Evolutionary conservation across 2,797 vertebrate genomes (phyloP).

Genomic region (Enteromius afrohamiltoni): DNA sequence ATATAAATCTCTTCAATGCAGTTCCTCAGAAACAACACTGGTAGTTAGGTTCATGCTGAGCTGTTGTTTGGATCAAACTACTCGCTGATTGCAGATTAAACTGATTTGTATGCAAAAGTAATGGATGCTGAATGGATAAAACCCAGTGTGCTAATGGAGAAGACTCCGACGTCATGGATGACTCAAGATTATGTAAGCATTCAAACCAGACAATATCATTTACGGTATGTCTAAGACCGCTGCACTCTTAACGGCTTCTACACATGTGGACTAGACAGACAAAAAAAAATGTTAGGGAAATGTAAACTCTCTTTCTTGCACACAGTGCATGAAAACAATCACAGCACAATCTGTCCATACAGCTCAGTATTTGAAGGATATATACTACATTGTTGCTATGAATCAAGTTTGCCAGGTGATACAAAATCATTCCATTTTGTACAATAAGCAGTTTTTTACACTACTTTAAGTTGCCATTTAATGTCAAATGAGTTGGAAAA

Average conservation of each 20-base stretch:
- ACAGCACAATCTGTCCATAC: background rate
- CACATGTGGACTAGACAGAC: slow-evolving; percentile 39
- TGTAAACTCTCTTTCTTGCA: background rate
- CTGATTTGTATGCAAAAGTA: background rate
- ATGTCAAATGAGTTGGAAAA: background rate
- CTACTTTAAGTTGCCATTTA: background rate
- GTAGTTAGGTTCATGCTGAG: background rate
- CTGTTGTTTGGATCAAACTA: background rate
- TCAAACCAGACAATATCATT: slow-evolving; percentile 35
- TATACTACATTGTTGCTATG: background rate
- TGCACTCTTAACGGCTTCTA: slow-evolving; percentile 6
- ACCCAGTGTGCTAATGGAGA: background rate
- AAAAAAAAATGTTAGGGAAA: slow-evolving; percentile 1
- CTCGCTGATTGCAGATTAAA: too few species aligned
- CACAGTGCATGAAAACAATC: slow-evolving; percentile 1
- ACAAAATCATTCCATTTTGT: background rate
- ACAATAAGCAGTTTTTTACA: background rate
- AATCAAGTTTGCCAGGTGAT: too few species aligned
- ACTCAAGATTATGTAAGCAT: slow-evolving; percentile 34
- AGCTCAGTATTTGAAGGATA: background rate
- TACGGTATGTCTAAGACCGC: background rate
- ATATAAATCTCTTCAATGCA: background rate
- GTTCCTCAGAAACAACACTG: background rate
- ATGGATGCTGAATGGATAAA: background rate
- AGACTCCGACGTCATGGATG: slow-evolving; percentile 26